Base-by-base conservation (phyloP, 2,113 vertebrate genomes). In the Talpa occidentalis region DNA sequence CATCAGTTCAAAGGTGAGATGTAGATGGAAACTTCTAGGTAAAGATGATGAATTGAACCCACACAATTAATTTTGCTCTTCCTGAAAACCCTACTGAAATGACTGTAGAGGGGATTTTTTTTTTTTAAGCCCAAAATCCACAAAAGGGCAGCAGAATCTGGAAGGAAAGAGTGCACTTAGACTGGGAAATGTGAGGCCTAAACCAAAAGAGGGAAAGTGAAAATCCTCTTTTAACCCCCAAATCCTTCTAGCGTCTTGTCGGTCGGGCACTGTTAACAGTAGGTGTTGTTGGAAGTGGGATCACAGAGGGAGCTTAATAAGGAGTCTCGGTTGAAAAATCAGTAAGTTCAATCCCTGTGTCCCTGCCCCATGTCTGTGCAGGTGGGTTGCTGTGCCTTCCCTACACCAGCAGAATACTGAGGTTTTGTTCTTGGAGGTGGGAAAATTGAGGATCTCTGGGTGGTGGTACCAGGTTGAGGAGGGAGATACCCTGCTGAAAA, bases 1-100 rank as follows among this genome's bases (percentile, higher is more conserved):
- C 21, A 24, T 95, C 66, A 76, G 30, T 80, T 96, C 90, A 66
- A 62, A 80, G 76, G 54, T 85, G 47, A 94, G 47, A 78, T 70
- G 78, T 44, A 85, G 37, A 26, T 76, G 81, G 81, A 59, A 30
- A 86, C 10, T 70, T 78, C 11, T 6, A 88, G 64, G 78, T 83
- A 69, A 88, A 92, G 76, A 76, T 42, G 14, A 66, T 83, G 92
- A 83, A 76, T 42, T 88, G 54, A 93, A 77, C 19, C 37, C 21
- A 67, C 17, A 40, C 44, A 59, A 52, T 80, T 89, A 79, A 67
- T 92, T 83, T 67, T 74, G 59, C 54, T 37, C 5, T 83, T 83
- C 59, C 90, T 66, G 52, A 67, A 83, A 94, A 79, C 44, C 17
- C 52, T 42, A 26, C 88, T 44, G 22, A 69, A 49, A 22, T 44